Base-by-base conservation (phyloP, 2,113 vertebrate species). In the Pseudorasbora parva region DNA sequence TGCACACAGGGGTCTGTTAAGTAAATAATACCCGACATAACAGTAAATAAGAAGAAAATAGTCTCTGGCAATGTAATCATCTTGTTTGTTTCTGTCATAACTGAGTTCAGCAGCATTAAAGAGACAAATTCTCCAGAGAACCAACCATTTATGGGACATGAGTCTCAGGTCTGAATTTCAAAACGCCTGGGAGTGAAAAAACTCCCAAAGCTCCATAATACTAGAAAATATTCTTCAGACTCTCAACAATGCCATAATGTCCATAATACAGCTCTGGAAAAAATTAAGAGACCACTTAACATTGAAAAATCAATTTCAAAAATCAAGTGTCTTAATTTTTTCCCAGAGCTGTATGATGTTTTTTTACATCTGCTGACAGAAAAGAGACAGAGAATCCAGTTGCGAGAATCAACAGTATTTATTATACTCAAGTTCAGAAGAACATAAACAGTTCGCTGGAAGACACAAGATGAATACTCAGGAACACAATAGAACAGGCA, bases 21-120 rank as follows among this genome's bases (percentile, higher is more conserved):
- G 25, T 66, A 79, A 79, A 79, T 9, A 33, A 17, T 30, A 43
- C 41, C 57, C 2, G 10, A 11, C 10, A 30, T 49, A 30, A 79
- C n/a, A 49, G 77, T 19, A 79, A 79, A 78, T 49, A 64, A 64
- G 23, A 79, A 30, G 43, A 64, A 79, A 64, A 79, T n/a, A 64
- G 9, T 14, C 19, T 64, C 45, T 73, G 77, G 59, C 77, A 49
- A 62, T 64, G 41, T 49, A 64, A 64, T 64, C 41, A 79, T 21
- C 23, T 25, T 56, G 73, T 75, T 75, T 64, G 49, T 64, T 79
- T 62, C 7, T 14, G 43, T 64, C 57, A 49, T 27, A 17, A 25
- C 59, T 79, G 23, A 45, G 17, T 56, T 30, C 27, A 37, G 27
- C 19, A 14, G 59, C 77, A 64, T 62, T 64, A 64, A 76, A 37